A percentile compares a stretch with the other conserved stretches of the same genome.
phyloP scores from a whole-genome alignment of 2,888 invertebrate species.

The Phania funesta region DNA sequence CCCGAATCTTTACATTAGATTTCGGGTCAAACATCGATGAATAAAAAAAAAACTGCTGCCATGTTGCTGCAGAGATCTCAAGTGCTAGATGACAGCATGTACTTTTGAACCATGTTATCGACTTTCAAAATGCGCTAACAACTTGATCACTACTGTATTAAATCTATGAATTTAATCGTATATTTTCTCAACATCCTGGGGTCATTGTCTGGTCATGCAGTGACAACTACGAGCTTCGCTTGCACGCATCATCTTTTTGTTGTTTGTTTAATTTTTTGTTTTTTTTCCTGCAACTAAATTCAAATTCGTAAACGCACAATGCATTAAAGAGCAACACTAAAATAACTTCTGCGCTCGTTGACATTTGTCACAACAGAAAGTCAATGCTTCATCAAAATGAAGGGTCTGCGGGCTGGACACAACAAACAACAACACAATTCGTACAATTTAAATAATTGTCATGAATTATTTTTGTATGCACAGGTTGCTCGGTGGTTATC shows the following conservation, averaged over 20 bases:
- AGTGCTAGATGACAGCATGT: too few species aligned
- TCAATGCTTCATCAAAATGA: constrained; percentile 10
- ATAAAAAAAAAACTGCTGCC: too few species aligned
- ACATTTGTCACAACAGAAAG: constrained; percentile 48
- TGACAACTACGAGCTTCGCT: neutral
- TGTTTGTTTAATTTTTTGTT: neutral
- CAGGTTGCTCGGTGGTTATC: neutral
- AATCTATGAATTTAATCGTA: neutral
- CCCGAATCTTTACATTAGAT: too few species aligned
- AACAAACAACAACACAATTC: constrained; percentile 15
- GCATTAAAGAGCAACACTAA: constrained; percentile 27
- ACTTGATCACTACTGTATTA: neutral
- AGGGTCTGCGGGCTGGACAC: neutral
- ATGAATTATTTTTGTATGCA: constrained; percentile 57
- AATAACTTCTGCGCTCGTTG: constrained; percentile 6
- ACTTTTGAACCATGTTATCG: too few species aligned
- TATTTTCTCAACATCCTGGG: constrained; percentile 7
- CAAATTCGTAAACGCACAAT: constrained; percentile 47
- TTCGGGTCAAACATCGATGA: too few species aligned
- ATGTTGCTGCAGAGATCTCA: too few species aligned
- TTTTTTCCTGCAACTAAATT: constrained; percentile 10
- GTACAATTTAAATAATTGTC: constrained; percentile 60
- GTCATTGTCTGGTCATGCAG: constrained; percentile 38
- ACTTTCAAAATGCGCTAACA: neutral
- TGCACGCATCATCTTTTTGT: constrained; percentile 28